Conservation (phyloP, 2,888 invertebrate species). For the Serrognathus titanus region DNA sequence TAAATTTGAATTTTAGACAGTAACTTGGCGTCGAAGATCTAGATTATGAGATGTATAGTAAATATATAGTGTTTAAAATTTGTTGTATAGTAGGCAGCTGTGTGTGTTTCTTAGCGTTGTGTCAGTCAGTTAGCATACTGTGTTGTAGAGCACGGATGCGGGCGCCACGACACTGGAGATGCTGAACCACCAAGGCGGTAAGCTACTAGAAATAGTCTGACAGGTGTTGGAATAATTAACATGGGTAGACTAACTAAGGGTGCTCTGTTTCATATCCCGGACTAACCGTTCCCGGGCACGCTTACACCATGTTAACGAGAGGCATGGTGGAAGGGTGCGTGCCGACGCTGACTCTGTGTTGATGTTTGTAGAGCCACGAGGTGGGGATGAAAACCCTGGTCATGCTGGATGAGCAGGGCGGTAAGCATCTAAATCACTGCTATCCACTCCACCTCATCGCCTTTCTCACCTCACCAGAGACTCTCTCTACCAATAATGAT, state of each 20-base stretch:
- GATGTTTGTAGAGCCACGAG: slow-evolving; percentile 95
- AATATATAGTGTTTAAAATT: slow-evolving; percentile 1
- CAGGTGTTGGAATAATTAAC: slow-evolving; percentile 16
- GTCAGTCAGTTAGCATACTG: slow-evolving; percentile 23
- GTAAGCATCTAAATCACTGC: slow-evolving; percentile 69
- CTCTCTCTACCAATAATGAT: slow-evolving; percentile 16
- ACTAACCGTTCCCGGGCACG: slow-evolving; percentile 14
- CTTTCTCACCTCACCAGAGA: slow-evolving; percentile 18
- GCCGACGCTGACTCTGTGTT: slow-evolving; percentile 30
- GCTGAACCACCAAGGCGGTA: slow-evolving; percentile 94
- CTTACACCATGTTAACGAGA: slow-evolving; percentile 11
- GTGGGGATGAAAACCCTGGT: slow-evolving; percentile 99
- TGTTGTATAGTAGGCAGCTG: slow-evolving; percentile 9
- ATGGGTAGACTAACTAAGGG: slow-evolving; percentile 19
- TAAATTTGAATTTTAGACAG: too few species aligned
- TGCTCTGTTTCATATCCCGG: slow-evolving; percentile 21
- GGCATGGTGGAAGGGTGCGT: slow-evolving; percentile 17
- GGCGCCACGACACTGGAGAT: slow-evolving; percentile 86
- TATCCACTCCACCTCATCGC: slow-evolving; percentile 18
- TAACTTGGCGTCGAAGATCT: too few species aligned
- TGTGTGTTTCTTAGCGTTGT: slow-evolving; percentile 16
- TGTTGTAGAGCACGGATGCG: slow-evolving; percentile 85
- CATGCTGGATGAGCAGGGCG: slow-evolving; percentile 99
- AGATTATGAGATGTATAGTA: background rate
- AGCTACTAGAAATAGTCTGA: slow-evolving; percentile 46